phyloP scores from a whole-genome alignment of 2,113 vertebrate species.

The Lepus americanus region DNA sequence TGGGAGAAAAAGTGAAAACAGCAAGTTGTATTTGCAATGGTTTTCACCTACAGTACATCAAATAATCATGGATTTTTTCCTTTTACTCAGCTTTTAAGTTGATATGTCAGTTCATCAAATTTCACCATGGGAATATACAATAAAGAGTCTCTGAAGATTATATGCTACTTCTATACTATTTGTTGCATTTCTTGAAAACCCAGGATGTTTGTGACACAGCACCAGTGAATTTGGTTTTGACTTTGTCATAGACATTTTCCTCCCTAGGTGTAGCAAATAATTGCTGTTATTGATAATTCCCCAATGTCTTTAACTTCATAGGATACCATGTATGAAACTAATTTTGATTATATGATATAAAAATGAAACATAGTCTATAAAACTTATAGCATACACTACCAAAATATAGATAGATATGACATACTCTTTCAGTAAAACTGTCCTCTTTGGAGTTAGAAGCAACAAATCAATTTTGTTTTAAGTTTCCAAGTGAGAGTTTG shows the following conservation, averaged over 20 bases:
- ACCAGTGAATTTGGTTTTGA: constrained; percentile 29
- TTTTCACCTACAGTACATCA: not conserved
- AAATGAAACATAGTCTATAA: not conserved
- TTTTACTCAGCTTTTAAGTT: not conserved
- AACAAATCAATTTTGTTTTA: constrained; percentile 30
- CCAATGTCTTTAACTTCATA: not conserved
- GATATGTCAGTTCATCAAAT: constrained; percentile 7
- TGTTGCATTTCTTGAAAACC: not conserved
- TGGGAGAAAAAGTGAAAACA: not conserved
- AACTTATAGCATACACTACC: not conserved
- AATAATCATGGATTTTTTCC: constrained; percentile 14
- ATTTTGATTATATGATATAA: not conserved
- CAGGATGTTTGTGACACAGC: not conserved
- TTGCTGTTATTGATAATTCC: not conserved
- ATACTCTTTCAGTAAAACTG: not conserved
- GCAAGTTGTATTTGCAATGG: not conserved
- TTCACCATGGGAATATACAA: not conserved
- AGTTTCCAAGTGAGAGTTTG: constrained; percentile 24
- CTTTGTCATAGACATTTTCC: not conserved
- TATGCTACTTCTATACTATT: not conserved
- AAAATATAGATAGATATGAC: not conserved
- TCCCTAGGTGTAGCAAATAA: not conserved
- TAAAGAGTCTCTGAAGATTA: not conserved
- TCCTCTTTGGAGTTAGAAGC: constrained; percentile 14
- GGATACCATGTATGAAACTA: not conserved